Evolutionary conservation across 2,888 invertebrate species (phyloP).

Genomic region (Heliconius charithonia): DNA sequence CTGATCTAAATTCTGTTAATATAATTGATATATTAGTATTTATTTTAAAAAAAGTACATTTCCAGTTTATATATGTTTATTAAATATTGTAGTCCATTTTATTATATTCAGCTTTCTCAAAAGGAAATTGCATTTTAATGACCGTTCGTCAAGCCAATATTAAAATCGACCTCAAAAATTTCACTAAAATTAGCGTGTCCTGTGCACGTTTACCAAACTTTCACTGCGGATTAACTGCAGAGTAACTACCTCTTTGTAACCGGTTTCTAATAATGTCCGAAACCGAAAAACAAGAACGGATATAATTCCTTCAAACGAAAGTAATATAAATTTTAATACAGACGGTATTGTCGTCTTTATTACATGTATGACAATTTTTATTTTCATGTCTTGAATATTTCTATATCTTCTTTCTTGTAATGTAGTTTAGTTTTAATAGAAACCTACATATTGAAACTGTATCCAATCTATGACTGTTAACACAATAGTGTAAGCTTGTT

Average conservation of each 20-base stretch:
- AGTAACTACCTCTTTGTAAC: slow-evolving; percentile 28
- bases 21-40: neutral
- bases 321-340: no score
- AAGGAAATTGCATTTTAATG: slow-evolving; percentile 23
- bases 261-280: slow-evolving; percentile 28
- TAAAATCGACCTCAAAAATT: slow-evolving; percentile 26
- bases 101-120: neutral
- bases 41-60: neutral
- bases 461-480: neutral
- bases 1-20: neutral
- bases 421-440: neutral
- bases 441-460: neutral
- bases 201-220: slow-evolving; percentile 32
- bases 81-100: neutral
- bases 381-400: neutral
- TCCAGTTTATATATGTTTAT: neutral
- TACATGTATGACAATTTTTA: neutral
- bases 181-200: slow-evolving; percentile 31
- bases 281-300: neutral
- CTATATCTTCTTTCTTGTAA: neutral
- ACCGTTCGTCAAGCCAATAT: neutral
- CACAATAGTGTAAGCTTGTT: neutral
- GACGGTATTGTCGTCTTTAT: neutral
- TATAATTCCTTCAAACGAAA: neutral
- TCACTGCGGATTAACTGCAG: slow-evolving; percentile 35